Base-by-base conservation (phyloP, 2,888 invertebrate species). In the Seira sanloemensis region DNA sequence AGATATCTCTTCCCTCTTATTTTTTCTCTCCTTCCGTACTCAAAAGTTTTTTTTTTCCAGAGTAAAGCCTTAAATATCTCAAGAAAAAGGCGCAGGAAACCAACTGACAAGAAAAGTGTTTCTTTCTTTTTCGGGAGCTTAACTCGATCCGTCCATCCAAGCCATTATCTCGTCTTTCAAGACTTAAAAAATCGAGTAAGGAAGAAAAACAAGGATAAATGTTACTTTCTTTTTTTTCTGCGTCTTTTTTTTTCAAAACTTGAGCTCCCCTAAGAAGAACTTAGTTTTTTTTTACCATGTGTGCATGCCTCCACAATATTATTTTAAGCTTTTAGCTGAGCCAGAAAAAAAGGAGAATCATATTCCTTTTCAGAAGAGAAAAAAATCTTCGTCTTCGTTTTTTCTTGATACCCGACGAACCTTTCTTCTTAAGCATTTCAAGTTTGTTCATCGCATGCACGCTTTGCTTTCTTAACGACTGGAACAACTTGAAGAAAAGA, bases 101-200 rank as follows among this genome's bases (percentile, higher is more conserved):
- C 26, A 80, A 80, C 81, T 81, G 76, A 76, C 75, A 81, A 71
- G 81, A 69, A 81, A 76, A 81, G 81, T 81, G 81, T 76, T 81
- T 81, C 74, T 74, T 67, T 76, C 78, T 78, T 37, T 37, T 58
- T 73, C 25, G n/a, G 62, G 54, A 71, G 81, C 81, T 81, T 81
- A 71, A 69, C 81, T 76, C 65, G 76, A 81, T 81, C 71, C 81
- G 75, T 65, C 81, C 76, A 81, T 81, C 76, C 65, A 12, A 71
- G 27, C 76, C 81, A 81, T 81, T 81, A 81, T 81, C 81, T 76
- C 81, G 81, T 81, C 75, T 81, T 81, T 81, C 62, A 81, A 76
- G 75, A 81, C 81, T 80, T 75, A 68, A 23, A 65, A 78, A 79
- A 66, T 25, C 68, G 54, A 37, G 66, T 23, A 68, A 46, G 24